Conservation (phyloP, 2,113 vertebrate genomes). For the Otus sunia region DNA sequence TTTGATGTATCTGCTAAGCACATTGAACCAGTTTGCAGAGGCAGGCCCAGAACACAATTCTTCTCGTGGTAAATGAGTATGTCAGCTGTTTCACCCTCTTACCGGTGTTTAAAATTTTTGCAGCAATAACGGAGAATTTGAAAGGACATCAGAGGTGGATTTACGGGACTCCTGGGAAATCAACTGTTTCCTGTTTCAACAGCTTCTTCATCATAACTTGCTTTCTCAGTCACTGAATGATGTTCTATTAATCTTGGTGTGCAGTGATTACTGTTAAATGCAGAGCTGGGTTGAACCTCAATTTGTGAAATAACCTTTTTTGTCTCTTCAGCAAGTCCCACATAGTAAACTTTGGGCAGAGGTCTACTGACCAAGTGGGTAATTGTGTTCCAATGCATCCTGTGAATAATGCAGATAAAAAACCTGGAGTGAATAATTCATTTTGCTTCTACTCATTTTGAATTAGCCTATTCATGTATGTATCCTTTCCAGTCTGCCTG, state of each 20-base stretch:
- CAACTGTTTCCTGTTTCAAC: slow-evolving; percentile 65
- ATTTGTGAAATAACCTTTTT: background rate
- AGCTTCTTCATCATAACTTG: slow-evolving; percentile 65
- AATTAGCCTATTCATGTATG: slow-evolving; percentile 22
- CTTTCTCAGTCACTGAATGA: slow-evolving; percentile 20
- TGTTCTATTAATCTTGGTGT: slow-evolving; percentile 45
- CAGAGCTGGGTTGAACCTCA: background rate
- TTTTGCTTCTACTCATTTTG: background rate
- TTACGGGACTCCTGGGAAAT: slow-evolving; percentile 63
- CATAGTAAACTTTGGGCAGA: background rate
- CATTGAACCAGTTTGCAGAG: background rate
- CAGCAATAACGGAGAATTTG: slow-evolving; percentile 54
- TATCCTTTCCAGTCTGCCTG: background rate
- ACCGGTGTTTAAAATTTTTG: slow-evolving; percentile 36
- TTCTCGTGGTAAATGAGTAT: background rate
- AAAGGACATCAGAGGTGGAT: slow-evolving; percentile 62
- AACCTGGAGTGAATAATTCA: slow-evolving; percentile 37
- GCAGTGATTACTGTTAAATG: background rate
- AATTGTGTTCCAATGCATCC: background rate
- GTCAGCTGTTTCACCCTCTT: slow-evolving; percentile 13
- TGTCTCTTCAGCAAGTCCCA: background rate
- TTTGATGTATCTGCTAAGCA: background rate
- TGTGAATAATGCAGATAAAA: slow-evolving; percentile 44
- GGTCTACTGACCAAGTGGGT: background rate
- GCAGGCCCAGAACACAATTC: background rate